Percentiles rank a stretch among this genome's conserved stretches.
phyloP scores from a whole-genome alignment of 2,113 vertebrate genomes.

The Synchiropus splendidus region DNA sequence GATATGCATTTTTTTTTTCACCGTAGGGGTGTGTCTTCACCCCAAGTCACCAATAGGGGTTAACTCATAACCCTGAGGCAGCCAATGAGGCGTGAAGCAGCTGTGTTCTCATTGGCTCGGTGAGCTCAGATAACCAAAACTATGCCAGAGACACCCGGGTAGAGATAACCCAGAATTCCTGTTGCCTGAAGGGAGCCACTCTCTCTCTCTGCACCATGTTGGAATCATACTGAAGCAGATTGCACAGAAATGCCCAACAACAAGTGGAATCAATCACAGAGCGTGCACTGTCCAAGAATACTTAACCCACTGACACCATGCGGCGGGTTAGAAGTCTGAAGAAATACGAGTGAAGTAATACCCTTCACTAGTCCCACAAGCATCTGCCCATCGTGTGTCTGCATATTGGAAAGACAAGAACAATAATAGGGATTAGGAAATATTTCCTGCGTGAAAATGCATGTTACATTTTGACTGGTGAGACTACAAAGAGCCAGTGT shows the following conservation, averaged over 20 bases:
- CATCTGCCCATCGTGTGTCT: no score
- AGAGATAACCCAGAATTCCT: slow-evolving; percentile 43
- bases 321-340: no score
- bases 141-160: slow-evolving; percentile 47
- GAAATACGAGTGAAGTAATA: no score
- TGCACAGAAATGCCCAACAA: slow-evolving; percentile 17
- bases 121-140: slow-evolving; percentile 40
- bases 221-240: slow-evolving; percentile 18
- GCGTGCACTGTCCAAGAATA: slow-evolving; percentile 10
- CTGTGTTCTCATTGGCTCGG: slow-evolving; percentile 39
- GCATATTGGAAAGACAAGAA: no score
- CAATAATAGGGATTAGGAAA: no score
- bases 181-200: slow-evolving; percentile 31
- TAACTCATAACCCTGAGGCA: slow-evolving; percentile 17
- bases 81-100: slow-evolving; percentile 48
- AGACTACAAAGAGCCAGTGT: no score
- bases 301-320: no score
- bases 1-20: no score
- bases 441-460: no score
- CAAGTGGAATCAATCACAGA: slow-evolving; percentile 24
- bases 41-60: slow-evolving; percentile 44
- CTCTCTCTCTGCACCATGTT: slow-evolving; percentile 25
- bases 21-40: slow-evolving; percentile 13
- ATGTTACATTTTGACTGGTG: no score
- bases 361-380: no score